Evolutionary conservation across 2,113 vertebrate species (phyloP), one percentile per base, ranked within the genome.

Genomic region (Mesembrinibis cayennensis): DNA sequence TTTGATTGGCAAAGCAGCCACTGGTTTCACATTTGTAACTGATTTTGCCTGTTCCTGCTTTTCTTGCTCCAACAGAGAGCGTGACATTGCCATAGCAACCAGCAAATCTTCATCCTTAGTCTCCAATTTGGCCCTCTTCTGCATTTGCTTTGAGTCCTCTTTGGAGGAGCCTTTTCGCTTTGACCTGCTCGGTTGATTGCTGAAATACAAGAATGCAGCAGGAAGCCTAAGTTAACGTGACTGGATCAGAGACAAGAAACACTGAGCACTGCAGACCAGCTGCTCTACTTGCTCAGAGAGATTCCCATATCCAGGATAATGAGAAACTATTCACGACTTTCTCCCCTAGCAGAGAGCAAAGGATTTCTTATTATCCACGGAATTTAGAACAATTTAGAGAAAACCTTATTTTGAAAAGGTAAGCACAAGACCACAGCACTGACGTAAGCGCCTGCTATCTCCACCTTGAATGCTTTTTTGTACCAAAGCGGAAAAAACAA

Each of bases 11-110:
- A 97, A 86, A 72, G 89, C 91, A 45, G 63, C 96, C 92, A 95
- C 94, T 13, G 87, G 94, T 50, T 93, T 97, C 95, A 96, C 11
- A 29, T 85, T 84, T n/a, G 86, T 91, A 81, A 86, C 58, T 18
- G 56, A 38, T 70, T 91, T 73, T 58, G 92, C 97, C 88, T 97
- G 87, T 38, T 97, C 85, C 80, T 87, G 85, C 93, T 96, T 97
- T 70, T 95, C 93, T 32, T 96, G 98, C 82, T 99, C 98, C 96
- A 98, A 94, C 95, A 99, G 97, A 21, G 99, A 99, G 49, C 98
- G 98, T 63, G 99, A 99, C 97, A 99, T 97, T 70, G 99, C 99
- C 98, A 99, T 94, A 69, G 99, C 99, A 95, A 99, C 97, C 98
- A 98, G 96, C 83, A 99, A 96, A 87, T 99, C 98, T 96, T 99